A percentile compares a stretch with the other conserved stretches of the same genome.
These are phyloP conservation scores for Halyomorpha halys DNA, from an alignment of 1,140 invertebrate genomes.

Conservation along the genomic window DNA sequence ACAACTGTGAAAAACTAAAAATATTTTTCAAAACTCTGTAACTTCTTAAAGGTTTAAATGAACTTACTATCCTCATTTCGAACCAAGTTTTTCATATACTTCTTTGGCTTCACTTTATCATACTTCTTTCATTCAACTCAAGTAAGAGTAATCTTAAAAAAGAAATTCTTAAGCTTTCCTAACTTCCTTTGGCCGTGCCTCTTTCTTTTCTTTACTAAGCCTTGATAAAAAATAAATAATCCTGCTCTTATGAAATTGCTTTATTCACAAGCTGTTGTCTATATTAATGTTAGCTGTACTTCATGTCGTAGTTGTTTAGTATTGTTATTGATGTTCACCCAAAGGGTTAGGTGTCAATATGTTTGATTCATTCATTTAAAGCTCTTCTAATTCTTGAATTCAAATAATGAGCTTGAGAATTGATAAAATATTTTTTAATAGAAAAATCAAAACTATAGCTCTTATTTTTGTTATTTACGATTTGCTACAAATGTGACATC, in stretches of 20 bases:
- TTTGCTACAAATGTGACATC: neutral
- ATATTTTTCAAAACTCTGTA: too few relatives aligned
- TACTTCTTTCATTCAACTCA: too few relatives aligned
- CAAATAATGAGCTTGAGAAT: neutral
- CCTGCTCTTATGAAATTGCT: neutral
- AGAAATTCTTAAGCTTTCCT: neutral
- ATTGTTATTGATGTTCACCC: neutral
- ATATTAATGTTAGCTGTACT: neutral
- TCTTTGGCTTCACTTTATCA: too few relatives aligned
- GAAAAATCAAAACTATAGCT: neutral
- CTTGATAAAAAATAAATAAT: neutral
- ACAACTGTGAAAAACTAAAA: too few relatives aligned
- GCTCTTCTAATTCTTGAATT: neutral
- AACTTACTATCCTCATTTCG: too few relatives aligned
- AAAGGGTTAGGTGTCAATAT: neutral
- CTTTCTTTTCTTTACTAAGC: neutral
- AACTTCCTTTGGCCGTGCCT: conserved; percentile 13
- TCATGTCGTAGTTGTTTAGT: neutral
- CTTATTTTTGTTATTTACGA: neutral
- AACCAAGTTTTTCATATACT: too few relatives aligned
- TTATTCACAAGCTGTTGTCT: neutral
- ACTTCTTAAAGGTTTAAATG: too few relatives aligned
- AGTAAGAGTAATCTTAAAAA: too few relatives aligned
- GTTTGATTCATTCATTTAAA: neutral
- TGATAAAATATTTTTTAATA: neutral